Conservation (phyloP, 2,888 invertebrate species). For the Pyrrhosoma nymphula region DNA sequence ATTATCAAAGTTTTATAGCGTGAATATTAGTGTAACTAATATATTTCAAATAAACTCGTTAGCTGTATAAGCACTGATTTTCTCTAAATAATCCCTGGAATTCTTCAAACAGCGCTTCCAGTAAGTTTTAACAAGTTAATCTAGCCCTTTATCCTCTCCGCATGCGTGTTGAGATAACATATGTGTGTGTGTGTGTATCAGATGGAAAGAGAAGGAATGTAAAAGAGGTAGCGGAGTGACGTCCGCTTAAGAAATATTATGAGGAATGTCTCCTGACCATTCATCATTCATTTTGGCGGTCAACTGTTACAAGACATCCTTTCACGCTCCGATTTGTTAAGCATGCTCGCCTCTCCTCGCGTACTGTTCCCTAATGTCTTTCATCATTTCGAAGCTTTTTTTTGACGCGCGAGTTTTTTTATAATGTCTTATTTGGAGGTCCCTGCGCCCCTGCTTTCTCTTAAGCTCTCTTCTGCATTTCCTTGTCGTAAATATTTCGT, state of each 20-base stretch:
- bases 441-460: too few relatives aligned
- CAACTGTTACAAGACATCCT: neutral
- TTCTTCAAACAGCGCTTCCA: neutral
- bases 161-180: neutral
- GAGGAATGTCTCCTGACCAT: neutral
- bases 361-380: neutral
- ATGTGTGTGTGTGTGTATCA: neutral
- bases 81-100: too few relatives aligned
- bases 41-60: too few relatives aligned
- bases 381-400: neutral
- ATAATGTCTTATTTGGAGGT: too few relatives aligned
- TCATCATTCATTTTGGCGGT: neutral
- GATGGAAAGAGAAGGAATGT: neutral
- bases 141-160: neutral
- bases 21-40: too few relatives aligned
- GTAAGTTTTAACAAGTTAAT: neutral
- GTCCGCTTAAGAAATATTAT: neutral
- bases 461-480: too few relatives aligned
- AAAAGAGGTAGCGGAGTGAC: neutral
- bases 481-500: too few relatives aligned
- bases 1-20: too few relatives aligned
- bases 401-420: too few relatives aligned
- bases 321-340: neutral
- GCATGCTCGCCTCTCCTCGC: neutral
- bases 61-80: too few relatives aligned